Evolutionary conservation across 2,797 vertebrate species (phyloP).

Genomic region (Pachyuromys duprasi): DNA sequence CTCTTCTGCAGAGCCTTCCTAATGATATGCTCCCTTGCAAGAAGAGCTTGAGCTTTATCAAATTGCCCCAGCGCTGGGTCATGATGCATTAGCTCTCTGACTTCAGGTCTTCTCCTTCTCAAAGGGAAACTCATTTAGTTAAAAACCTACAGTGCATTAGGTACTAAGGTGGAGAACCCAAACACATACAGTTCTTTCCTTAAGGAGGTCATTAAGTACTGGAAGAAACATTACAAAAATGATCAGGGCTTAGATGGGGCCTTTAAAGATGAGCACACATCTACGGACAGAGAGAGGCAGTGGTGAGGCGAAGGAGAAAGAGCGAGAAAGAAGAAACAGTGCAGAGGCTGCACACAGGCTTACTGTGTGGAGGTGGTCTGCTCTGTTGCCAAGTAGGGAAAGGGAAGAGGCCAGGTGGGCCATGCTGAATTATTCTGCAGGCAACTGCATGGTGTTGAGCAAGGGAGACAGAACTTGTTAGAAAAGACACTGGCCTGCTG

Average conservation of each 20-base stretch:
- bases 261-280: slow-evolving; percentile 5
- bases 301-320: neutral
- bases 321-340: neutral
- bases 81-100: neutral
- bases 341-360: neutral
- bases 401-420: neutral
- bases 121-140: neutral
- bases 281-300: neutral
- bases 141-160: neutral
- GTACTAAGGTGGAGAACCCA: neutral
- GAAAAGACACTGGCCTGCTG: neutral
- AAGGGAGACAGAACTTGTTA: neutral
- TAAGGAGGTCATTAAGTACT: neutral
- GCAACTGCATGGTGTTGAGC: neutral
- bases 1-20: neutral
- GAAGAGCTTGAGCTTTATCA: neutral
- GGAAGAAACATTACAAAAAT: neutral
- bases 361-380: neutral
- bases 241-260: neutral
- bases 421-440: neutral
- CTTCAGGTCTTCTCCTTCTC: neutral
- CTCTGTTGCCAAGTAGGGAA: neutral
- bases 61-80: neutral
- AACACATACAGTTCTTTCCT: neutral
- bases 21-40: neutral